Evolutionary conservation across 2,888 invertebrate species (phyloP).

Genomic region (Cataglyphis cursor): DNA sequence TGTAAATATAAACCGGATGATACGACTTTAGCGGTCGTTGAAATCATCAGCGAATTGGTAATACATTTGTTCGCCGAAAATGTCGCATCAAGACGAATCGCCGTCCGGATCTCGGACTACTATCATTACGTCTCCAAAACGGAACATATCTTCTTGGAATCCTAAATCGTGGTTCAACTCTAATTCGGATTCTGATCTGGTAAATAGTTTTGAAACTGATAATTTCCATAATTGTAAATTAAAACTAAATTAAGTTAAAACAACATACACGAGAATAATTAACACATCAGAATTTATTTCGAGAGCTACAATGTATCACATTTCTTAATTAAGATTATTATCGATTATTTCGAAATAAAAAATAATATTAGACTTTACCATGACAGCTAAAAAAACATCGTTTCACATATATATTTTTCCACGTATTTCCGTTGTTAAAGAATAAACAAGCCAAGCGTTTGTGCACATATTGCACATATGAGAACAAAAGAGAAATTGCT

Average conservation of each 20-base stretch:
- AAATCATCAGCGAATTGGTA: conserved; percentile 24
- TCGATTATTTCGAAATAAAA: background rate
- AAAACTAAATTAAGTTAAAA: background rate
- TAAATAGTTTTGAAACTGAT: conserved; percentile 25
- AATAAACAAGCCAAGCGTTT: background rate
- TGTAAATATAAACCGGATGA: conserved; percentile 27
- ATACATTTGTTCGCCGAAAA: background rate
- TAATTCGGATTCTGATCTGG: background rate
- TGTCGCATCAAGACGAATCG: background rate
- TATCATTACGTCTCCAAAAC: background rate
- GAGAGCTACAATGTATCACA: background rate
- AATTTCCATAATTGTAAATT: background rate
- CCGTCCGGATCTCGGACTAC: background rate
- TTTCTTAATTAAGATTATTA: background rate
- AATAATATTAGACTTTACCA: conserved; percentile 1
- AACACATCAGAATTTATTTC: background rate
- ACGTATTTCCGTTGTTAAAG: background rate
- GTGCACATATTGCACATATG: background rate
- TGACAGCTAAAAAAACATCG: background rate
- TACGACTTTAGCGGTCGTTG: background rate
- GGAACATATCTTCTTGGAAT: conserved; percentile 14
- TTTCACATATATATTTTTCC: background rate
- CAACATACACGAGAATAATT: background rate
- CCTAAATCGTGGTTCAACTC: conserved; percentile 28
- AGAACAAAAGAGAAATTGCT: background rate